Base-by-base conservation (phyloP, 2,113 vertebrate species). In the Oryzias curvinotus region DNA sequence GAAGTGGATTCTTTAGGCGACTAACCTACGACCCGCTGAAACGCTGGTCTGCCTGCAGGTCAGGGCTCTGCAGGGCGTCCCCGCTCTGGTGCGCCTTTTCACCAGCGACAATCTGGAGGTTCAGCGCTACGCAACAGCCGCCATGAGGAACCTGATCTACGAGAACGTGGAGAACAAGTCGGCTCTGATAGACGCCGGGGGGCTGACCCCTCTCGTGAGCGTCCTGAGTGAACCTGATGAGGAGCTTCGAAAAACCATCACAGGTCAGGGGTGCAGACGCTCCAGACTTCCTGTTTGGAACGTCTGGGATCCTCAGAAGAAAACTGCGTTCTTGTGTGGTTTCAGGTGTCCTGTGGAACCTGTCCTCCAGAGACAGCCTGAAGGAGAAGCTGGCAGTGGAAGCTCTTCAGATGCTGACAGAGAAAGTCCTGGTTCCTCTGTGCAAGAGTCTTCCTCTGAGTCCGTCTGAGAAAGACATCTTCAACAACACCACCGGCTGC, bases 261-360 rank as follows among this genome's bases (percentile, higher is more conserved):
- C 96, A 71, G 96, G 96, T 98, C 36, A 71, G 0, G 21, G 1
- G 41, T 1, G 13, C 7, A 7, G 47, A 48, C 10, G 47, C 4
- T 42, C 28, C 17, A n/a, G n/a, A 36, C 1, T 36, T 5, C 1
- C 2, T 10, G 30, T 2, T 36, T 12, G 12, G 36, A 36, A 36
- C 10, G 36, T 3, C 36, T 36, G 36, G 12, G 36, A 12, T 12
- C 8, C 12, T 12, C 36, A 36, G 36, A 12, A n/a, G 14, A 13
- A 36, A 57, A 66, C 57, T 3, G 12, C 1, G 36, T 7, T 28
- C 21, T 16, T 75, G 36, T 14, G 45, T 7, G 1, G 28, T 28
- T 54, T 52, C 73, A 99, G 97, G 97, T 3, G 96, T 98, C 81
- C 90, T 99, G 54, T 99, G 97, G 97, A 99, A 99, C 74, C 89